These are phyloP conservation scores for Knipowitschia caucasica DNA, from an alignment of 2,797 vertebrate genomes.

Conservation along the genomic window DNA sequence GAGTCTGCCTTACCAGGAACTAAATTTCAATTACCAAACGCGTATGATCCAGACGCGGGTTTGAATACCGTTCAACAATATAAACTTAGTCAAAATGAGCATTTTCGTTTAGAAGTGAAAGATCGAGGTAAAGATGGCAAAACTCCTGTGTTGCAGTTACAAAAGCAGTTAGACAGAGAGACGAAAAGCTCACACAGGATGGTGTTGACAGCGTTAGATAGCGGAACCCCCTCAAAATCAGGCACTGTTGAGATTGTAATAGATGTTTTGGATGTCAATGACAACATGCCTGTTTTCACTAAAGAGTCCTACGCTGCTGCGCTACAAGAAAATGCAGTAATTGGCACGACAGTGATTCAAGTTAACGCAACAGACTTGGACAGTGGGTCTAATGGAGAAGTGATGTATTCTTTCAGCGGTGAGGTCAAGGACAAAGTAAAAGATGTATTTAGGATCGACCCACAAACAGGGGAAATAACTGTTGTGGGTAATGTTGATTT, in stretches of 20 bases:
- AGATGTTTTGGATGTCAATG: constrained; percentile 75
- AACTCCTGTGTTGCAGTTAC: constrained; percentile 58
- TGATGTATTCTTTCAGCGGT: constrained; percentile 57
- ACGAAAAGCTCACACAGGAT: constrained; percentile 34
- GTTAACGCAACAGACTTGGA: constrained; percentile 66
- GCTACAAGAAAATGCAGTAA: constrained; percentile 54
- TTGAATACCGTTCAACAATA: constrained; percentile 67
- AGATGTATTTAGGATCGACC: not conserved
- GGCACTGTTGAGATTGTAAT: constrained; percentile 67
- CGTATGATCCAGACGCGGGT: constrained; percentile 68
- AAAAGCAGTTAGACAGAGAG: constrained; percentile 66
- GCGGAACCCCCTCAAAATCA: constrained; percentile 73
- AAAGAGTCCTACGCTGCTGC: constrained; percentile 56
- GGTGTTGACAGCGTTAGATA: constrained; percentile 66
- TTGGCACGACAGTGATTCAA: constrained; percentile 43
- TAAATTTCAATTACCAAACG: constrained; percentile 68
- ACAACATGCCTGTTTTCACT: constrained; percentile 76
- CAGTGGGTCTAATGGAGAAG: constrained; percentile 47
- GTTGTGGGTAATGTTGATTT: constrained; percentile 71
- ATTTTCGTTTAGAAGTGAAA: constrained; percentile 61
- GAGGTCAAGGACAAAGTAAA: not conserved
- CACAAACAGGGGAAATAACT: constrained; percentile 61
- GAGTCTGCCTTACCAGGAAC: constrained; percentile 64
- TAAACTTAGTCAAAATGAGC: constrained; percentile 63
- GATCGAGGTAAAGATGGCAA: constrained; percentile 52